Base-by-base conservation (phyloP, 1,140 invertebrate species). In the Colletes latitarsis region DNA sequence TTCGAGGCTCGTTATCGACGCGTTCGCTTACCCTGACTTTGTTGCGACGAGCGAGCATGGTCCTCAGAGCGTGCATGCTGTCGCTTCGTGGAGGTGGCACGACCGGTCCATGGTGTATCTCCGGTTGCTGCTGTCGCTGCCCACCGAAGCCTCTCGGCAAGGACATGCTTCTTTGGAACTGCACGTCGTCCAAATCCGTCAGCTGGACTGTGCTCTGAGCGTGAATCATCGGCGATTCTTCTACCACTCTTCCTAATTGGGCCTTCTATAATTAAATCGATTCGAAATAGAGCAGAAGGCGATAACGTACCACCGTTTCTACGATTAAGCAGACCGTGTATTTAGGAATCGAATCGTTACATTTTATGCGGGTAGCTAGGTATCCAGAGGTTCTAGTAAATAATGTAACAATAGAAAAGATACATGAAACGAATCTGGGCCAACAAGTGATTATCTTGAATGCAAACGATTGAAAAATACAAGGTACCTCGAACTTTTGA, bases 111-210 rank as follows among this genome's bases (percentile, higher is more conserved):
- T 90, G 89, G 66, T 89, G 87, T 4, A 89, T 69, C 17, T 85
- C 86, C 0, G 91, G 88, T 5, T 91, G 81, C 8, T 79, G 81
- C 10, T 83, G 83, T 43, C 86, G 84, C 52, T 93, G 92, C 0
- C 92, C 92, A 3, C 93, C 93, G 71, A 93, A 93, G 21, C 93
- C 93, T 53, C 93, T 86, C 6, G 93, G 94, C 15, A 94, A 81
- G 12, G 94, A 94, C 93, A 94, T 92, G 81, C 91, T 92, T 30
- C 91, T 84, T 78, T 92, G 91, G 73, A 92, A 92, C 19, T 92
- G 90, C 62, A 88, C 81, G 17, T 92, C 91, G 55, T 91, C 91
- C n/a, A 92, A 75, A 17, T 92, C 91, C 17, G 90, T 85, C 14
- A 91, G 63, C 57, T 92, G 91, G 15, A 88, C 86, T 14, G 84